These are phyloP conservation scores for Melangyna quadrimaculata DNA, from an alignment of 2,888 invertebrate genomes.

Conservation along the genomic window DNA sequence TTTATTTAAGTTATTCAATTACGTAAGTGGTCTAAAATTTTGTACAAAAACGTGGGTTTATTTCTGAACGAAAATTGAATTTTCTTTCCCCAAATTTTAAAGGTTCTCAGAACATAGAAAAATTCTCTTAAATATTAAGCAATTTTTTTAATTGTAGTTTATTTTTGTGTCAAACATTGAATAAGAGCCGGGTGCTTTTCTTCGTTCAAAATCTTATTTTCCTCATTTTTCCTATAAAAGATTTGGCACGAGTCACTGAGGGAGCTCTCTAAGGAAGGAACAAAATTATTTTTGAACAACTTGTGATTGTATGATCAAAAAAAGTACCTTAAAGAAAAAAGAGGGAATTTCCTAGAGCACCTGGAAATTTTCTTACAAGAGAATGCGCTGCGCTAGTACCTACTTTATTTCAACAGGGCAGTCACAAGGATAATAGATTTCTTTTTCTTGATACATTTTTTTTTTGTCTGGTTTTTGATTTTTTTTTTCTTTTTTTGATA, in stretches of 20 bases:
- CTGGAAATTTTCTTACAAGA: slow-evolving; percentile 59
- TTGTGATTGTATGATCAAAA: background rate
- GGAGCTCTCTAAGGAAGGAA: background rate
- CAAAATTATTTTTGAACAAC: slow-evolving; percentile 6
- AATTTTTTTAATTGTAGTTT: slow-evolving; percentile 14
- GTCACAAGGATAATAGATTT: slow-evolving; percentile 49
- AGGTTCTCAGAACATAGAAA: background rate
- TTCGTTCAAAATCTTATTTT: slow-evolving; percentile 33
- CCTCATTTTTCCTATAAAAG: slow-evolving; percentile 11
- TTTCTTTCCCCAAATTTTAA: background rate
- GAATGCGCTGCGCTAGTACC: background rate
- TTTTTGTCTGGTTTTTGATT: background rate
- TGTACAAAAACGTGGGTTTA: background rate
- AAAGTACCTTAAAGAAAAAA: background rate
- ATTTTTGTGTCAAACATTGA: background rate
- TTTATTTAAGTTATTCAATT: no score
- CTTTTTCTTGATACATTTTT: slow-evolving; percentile 36
- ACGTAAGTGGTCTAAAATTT: background rate
- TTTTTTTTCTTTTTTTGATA: slow-evolving; percentile 9
- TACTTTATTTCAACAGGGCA: slow-evolving; percentile 33
- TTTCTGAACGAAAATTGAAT: background rate
- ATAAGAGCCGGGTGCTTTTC: slow-evolving; percentile 29
- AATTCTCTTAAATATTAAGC: slow-evolving; percentile 2
- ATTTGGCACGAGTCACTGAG: slow-evolving; percentile 66
- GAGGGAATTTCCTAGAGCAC: slow-evolving; percentile 62